Evolutionary conservation across 2,797 vertebrate genomes (phyloP).

Genomic region (Pseudomugil gertrudae): DNA sequence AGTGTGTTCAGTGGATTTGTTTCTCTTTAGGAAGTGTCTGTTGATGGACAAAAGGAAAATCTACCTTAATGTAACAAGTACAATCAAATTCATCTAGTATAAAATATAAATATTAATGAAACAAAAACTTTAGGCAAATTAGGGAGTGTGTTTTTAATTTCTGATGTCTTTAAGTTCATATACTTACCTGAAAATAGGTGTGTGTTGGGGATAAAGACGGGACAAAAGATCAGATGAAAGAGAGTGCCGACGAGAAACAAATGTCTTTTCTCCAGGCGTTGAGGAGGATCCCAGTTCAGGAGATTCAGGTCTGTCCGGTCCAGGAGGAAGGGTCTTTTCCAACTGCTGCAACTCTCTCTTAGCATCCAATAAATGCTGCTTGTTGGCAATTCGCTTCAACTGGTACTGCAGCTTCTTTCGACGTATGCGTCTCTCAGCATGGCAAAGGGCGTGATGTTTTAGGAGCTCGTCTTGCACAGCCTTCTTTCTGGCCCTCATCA

Average conservation of each 20-base stretch:
- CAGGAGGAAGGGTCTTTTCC: slow-evolving; percentile 80
- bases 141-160: not conserved
- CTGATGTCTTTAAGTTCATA: not conserved
- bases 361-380: slow-evolving; percentile 88
- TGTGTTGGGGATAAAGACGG: slow-evolving; percentile 82
- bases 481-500: slow-evolving; percentile 83
- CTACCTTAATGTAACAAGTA: not conserved
- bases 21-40: slow-evolving; percentile 86
- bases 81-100: not conserved
- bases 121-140: not conserved
- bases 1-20: slow-evolving; percentile 76
- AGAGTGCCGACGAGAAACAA: slow-evolving; percentile 78
- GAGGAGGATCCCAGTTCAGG: slow-evolving; percentile 56
- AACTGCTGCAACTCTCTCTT: slow-evolving; percentile 88
- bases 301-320: slow-evolving; percentile 64
- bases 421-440: slow-evolving; percentile 81
- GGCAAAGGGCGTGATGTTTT: slow-evolving; percentile 81
- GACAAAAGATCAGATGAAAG: slow-evolving; percentile 83
- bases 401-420: slow-evolving; percentile 87
- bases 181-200: slow-evolving; percentile 81
- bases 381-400: slow-evolving; percentile 88
- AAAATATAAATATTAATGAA: not conserved
- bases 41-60: slow-evolving; percentile 31
- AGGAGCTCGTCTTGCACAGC: slow-evolving; percentile 86
- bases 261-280: slow-evolving; percentile 44